These are phyloP conservation scores for Corythornis leucogaster DNA, from an alignment of 2,797 vertebrate species.

Conservation along the genomic window DNA sequence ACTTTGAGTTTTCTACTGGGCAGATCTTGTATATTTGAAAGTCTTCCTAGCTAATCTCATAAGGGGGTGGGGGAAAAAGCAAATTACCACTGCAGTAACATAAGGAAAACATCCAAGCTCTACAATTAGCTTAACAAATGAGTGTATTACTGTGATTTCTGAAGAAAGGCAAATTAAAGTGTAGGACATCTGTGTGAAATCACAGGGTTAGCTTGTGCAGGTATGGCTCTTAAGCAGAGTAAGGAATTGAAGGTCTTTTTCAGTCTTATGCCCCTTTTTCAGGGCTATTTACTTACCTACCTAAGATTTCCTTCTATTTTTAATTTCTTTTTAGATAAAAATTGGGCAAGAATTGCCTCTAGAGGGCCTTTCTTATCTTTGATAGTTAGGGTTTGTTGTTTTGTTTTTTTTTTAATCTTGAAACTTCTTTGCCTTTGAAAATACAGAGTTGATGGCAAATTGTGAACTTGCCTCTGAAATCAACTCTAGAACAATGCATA, in stretches of 20 bases:
- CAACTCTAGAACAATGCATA: neutral
- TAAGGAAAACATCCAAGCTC: neutral
- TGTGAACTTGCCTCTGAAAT: neutral
- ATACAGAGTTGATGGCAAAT: neutral
- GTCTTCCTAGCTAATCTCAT: neutral
- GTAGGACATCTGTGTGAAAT: neutral
- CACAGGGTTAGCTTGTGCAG: neutral
- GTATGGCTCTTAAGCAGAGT: neutral
- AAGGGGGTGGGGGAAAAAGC: neutral
- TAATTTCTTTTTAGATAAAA: neutral
- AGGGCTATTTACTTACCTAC: neutral
- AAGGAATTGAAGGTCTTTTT: neutral
- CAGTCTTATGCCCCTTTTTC: neutral
- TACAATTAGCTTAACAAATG: neutral
- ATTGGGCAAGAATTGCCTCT: neutral
- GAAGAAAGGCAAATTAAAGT: neutral
- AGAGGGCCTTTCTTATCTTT: neutral
- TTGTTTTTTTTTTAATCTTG: neutral
- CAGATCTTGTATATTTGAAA: neutral
- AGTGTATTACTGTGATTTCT: neutral
- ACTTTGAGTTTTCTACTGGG: neutral
- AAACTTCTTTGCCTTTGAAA: neutral
- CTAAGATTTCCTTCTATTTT: neutral
- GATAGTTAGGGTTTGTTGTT: neutral
- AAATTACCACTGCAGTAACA: neutral